Evolutionary conservation across 2,888 invertebrate genomes (phyloP).

Genomic region (Tenthredo amoena): DNA sequence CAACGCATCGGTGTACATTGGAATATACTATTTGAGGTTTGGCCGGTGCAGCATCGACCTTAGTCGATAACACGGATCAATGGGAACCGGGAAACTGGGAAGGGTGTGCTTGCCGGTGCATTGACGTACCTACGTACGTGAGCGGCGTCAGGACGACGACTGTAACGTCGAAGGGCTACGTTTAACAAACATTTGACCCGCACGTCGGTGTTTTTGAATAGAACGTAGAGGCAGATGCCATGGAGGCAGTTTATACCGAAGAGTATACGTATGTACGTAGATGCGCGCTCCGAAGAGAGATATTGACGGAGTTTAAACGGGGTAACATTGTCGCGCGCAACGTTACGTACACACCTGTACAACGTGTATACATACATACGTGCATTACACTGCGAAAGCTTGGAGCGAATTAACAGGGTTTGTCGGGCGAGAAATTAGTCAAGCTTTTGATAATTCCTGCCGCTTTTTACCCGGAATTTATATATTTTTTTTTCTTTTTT

Average conservation of each 20-base stretch:
- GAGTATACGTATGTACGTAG: background rate
- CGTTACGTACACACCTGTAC: background rate
- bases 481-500: no score
- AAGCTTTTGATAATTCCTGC: background rate
- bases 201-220: slow-evolving; percentile 29
- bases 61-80: slow-evolving; percentile 45
- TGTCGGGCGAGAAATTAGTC: background rate
- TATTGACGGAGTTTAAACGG: slow-evolving; percentile 27
- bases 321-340: slow-evolving; percentile 14
- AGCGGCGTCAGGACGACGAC: background rate
- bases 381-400: no score
- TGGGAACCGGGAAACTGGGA: slow-evolving; percentile 31
- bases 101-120: background rate
- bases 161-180: background rate
- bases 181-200: slow-evolving; percentile 39
- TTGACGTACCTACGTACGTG: background rate
- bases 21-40: slow-evolving; percentile 17
- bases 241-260: background rate
- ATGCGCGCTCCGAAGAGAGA: slow-evolving; percentile 9
- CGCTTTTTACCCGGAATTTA: no score
- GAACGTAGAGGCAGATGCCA: background rate
- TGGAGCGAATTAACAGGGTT: background rate
- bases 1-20: background rate
- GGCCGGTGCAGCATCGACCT: background rate
- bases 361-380: background rate